Evolutionary conservation across 2,888 invertebrate genomes (phyloP).

Genomic region (Lucinisca nassula): DNA sequence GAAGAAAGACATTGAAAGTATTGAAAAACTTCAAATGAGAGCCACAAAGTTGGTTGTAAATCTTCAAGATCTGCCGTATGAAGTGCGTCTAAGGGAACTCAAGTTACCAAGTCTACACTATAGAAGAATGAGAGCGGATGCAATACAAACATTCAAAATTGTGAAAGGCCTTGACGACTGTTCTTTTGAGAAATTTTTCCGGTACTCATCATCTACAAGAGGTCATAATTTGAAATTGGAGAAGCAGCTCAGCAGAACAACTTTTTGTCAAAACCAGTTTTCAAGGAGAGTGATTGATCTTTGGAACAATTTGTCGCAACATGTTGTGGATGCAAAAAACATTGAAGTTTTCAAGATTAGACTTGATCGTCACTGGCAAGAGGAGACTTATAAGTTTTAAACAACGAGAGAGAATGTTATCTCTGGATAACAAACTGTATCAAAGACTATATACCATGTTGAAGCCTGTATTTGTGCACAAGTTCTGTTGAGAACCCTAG

Average conservation of each 20-base stretch:
- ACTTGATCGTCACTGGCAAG: too few relatives aligned
- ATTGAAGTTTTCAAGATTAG: neutral
- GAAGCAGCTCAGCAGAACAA: neutral
- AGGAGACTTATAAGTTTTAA: too few relatives aligned
- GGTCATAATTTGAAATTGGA: neutral
- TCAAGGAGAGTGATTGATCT: neutral
- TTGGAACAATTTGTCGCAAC: neutral
- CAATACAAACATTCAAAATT: conserved; percentile 19
- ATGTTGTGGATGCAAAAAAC: neutral
- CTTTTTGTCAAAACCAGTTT: neutral
- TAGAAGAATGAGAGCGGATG: conserved; percentile 6
- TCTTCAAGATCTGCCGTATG: neutral
- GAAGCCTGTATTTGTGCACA: too few relatives aligned
- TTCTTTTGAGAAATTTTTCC: neutral
- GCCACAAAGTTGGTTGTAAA: neutral
- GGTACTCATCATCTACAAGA: neutral
- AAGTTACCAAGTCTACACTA: conserved; percentile 7
- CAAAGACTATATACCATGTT: too few relatives aligned
- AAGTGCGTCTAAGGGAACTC: neutral
- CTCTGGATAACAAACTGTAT: too few relatives aligned
- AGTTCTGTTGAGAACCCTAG: too few relatives aligned
- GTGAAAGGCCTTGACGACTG: neutral
- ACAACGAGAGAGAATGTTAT: too few relatives aligned
- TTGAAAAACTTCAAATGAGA: conserved; percentile 1
- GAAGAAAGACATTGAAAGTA: neutral